Percentiles rank a stretch among this genome's conserved stretches.
phyloP scores from a whole-genome alignment of 2,888 invertebrate genomes.

The Drosophila nigricruria region DNA sequence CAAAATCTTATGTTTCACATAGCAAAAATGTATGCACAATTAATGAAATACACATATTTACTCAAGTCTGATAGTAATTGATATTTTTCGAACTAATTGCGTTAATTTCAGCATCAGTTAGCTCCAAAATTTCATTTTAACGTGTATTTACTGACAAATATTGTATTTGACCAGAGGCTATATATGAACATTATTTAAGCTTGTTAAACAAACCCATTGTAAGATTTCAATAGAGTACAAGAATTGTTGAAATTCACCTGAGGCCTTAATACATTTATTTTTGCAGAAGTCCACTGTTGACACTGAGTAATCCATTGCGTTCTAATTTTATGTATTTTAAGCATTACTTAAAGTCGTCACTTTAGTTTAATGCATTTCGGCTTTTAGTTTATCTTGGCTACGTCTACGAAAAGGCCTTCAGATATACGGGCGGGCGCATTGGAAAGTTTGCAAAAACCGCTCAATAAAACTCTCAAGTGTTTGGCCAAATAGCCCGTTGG shows the following conservation, averaged over 20 bases:
- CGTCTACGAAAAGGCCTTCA: not conserved
- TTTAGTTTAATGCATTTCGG: slow-evolving; percentile 1
- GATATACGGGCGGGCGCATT: slow-evolving; percentile 14
- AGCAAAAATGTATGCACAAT: slow-evolving; percentile 1
- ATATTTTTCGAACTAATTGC: not conserved
- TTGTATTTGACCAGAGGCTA: not conserved
- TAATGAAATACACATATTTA: slow-evolving; percentile 1
- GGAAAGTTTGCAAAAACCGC: slow-evolving; percentile 22
- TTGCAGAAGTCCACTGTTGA: not conserved
- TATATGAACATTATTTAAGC: not conserved
- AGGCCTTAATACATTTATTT: not conserved
- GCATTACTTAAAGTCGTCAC: not conserved
- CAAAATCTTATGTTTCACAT: slow-evolving; percentile 18
- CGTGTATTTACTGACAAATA: not conserved
- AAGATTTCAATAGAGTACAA: not conserved
- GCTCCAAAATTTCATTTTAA: not conserved
- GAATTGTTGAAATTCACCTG: not conserved
- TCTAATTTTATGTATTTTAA: not conserved
- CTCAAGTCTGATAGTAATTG: not conserved
- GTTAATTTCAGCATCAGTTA: not conserved
- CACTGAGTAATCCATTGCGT: not conserved
- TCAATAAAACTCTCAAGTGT: slow-evolving; percentile 38
- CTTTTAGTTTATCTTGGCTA: not conserved
- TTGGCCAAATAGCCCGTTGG: slow-evolving; percentile 31
- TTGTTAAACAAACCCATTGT: not conserved